These are phyloP conservation scores for Poeciliopsis gracilis DNA, from an alignment of 2,797 vertebrate genomes.

Conservation along the genomic window DNA sequence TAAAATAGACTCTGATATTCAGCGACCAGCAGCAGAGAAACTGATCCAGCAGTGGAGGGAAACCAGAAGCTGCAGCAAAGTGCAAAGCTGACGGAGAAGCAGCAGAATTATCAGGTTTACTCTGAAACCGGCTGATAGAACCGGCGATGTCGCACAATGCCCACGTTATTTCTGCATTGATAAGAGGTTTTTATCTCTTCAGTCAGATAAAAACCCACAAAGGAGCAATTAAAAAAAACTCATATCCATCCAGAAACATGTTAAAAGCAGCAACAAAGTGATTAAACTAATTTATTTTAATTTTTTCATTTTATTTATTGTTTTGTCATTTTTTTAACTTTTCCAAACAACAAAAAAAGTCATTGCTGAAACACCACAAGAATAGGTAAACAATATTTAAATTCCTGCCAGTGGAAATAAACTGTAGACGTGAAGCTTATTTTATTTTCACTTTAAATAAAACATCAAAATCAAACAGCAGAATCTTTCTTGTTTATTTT, in stretches of 20 bases:
- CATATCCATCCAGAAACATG: background rate
- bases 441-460: too few species aligned
- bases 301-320: too few species aligned
- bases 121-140: background rate
- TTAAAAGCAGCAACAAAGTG: background rate
- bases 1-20: conserved; percentile 32
- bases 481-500: too few species aligned
- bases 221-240: background rate
- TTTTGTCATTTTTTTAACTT: too few species aligned
- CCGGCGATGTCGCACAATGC: background rate
- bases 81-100: background rate
- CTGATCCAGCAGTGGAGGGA: background rate
- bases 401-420: too few species aligned
- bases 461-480: too few species aligned
- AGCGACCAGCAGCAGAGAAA: conserved; percentile 7
- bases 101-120: background rate
- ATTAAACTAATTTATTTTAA: too few species aligned
- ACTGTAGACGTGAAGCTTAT: too few species aligned
- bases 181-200: background rate
- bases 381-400: too few species aligned
- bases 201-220: background rate
- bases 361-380: too few species aligned
- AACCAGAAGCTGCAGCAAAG: background rate
- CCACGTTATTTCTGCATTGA: too few species aligned
- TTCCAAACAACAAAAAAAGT: too few species aligned